Evolutionary conservation across 2,113 vertebrate species (phyloP).

Genomic region (Chaetorhynchus papuensis): DNA sequence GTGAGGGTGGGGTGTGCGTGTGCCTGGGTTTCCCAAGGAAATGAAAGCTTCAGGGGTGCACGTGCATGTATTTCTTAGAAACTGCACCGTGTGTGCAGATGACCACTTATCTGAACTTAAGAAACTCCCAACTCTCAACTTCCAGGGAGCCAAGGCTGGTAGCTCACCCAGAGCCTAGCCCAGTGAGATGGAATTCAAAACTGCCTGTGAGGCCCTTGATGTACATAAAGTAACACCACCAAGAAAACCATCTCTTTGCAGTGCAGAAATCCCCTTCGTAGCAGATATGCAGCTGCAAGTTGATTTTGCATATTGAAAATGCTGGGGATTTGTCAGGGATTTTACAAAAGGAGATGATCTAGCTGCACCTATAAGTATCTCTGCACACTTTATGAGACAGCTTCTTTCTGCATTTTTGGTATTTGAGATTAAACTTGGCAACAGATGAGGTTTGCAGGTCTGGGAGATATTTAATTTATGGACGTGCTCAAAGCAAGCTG

Average conservation of each 20-base stretch:
- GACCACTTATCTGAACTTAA: background rate
- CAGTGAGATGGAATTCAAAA: background rate
- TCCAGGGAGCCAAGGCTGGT: background rate
- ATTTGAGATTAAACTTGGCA: background rate
- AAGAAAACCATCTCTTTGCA: background rate
- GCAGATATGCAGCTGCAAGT: background rate
- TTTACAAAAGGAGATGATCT: background rate
- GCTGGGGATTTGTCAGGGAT: background rate
- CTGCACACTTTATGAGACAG: background rate
- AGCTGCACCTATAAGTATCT: background rate
- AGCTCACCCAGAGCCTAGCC: background rate
- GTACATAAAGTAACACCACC: background rate
- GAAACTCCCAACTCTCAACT: background rate
- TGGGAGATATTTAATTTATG: background rate
- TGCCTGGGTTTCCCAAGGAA: background rate
- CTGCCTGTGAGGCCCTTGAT: background rate
- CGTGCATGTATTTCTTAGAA: background rate
- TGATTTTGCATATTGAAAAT: background rate
- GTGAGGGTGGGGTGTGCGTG: fast-evolving
- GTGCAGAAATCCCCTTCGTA: background rate
- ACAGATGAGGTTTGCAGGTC: background rate
- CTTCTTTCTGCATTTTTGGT: background rate
- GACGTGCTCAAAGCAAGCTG: background rate
- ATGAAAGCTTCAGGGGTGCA: background rate
- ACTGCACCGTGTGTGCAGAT: background rate